Conservation (phyloP, 2,113 vertebrate genomes). For the Dolichallabes microphthalmus region DNA sequence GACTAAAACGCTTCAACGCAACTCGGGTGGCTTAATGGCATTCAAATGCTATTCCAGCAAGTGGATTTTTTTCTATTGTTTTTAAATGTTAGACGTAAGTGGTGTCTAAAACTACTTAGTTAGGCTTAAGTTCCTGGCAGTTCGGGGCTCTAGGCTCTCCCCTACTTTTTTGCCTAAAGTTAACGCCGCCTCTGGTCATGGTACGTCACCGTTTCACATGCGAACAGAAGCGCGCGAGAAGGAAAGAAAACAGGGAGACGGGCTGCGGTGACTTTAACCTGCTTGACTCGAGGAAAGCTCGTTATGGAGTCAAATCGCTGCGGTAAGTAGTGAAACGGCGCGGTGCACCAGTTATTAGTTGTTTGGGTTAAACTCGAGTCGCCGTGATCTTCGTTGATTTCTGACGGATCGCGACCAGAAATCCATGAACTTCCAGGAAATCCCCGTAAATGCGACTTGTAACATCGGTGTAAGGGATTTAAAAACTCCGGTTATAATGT, state of each 20-base stretch:
- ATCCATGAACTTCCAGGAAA: not conserved
- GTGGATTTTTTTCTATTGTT: no score
- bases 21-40: no score
- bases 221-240: not conserved
- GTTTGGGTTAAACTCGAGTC: no score
- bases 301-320: not conserved
- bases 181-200: not conserved
- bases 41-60: no score
- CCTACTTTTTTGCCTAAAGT: no score
- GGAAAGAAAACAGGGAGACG: not conserved
- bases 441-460: not conserved
- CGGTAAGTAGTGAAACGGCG: not conserved
- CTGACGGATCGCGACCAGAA: not conserved
- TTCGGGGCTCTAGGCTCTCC: no score
- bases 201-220: not conserved
- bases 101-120: no score
- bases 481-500: fast-evolving
- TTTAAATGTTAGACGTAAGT: no score
- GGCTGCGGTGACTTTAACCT: not conserved
- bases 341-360: not conserved
- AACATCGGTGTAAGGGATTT: not conserved
- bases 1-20: no score
- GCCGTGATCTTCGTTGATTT: not conserved
- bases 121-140: no score
- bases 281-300: not conserved